Conservation (phyloP, 2,888 invertebrate species). For the Dorcus hopei region DNA sequence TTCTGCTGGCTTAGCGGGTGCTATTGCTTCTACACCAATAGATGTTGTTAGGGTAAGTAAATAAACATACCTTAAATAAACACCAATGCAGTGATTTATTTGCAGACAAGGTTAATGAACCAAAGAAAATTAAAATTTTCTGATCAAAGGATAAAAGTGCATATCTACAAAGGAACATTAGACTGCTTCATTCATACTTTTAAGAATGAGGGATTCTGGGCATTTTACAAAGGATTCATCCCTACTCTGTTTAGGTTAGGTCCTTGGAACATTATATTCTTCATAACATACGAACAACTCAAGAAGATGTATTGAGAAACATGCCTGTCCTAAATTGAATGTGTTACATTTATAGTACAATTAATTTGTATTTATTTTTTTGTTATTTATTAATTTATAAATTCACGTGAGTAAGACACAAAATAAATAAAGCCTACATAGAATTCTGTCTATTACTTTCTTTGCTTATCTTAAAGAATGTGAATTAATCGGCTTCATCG, state of each 20-base stretch:
- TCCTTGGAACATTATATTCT: slow-evolving; percentile 96
- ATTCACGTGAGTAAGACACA: slow-evolving; percentile 2
- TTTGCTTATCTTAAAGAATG: not conserved
- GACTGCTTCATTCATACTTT: slow-evolving; percentile 73
- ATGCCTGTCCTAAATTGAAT: slow-evolving; percentile 3
- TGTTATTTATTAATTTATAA: slow-evolving; percentile 17
- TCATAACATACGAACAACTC: slow-evolving; percentile 89
- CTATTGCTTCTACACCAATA: slow-evolving; percentile 89
- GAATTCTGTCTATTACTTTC: not conserved
- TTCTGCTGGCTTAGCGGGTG: slow-evolving; percentile 88
- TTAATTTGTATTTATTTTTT: slow-evolving; percentile 14
- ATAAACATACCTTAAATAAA: slow-evolving; percentile 22
- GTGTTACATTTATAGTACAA: slow-evolving; percentile 15
- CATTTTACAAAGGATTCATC: slow-evolving; percentile 91
- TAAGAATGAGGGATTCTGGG: slow-evolving; percentile 79
- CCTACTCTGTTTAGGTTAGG: slow-evolving; percentile 96
- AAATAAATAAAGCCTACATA: not conserved
- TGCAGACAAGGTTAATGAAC: slow-evolving; percentile 91
- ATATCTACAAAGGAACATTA: slow-evolving; percentile 76
- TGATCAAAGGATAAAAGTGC: slow-evolving; percentile 52
- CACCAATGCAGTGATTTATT: slow-evolving; percentile 29
- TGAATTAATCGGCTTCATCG: slow-evolving; percentile 26
- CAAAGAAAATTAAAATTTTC: slow-evolving; percentile 62
- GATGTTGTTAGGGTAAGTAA: slow-evolving; percentile 83
- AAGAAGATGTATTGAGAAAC: slow-evolving; percentile 63